Evolutionary conservation across 2,797 vertebrate species (phyloP).

Genomic region (Myotis findleyi): DNA sequence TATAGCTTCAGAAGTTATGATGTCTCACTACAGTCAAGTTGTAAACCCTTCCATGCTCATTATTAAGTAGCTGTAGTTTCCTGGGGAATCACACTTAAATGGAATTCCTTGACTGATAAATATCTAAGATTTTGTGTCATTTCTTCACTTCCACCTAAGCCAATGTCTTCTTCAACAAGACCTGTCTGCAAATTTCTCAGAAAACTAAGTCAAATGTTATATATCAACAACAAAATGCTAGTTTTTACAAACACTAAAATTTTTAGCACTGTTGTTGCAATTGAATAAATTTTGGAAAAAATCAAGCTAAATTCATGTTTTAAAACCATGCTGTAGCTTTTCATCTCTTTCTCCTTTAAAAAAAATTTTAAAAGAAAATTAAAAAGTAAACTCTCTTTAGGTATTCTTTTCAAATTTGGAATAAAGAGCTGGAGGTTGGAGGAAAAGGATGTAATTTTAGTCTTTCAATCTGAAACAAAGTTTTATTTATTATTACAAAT

Average conservation of each 20-base stretch:
- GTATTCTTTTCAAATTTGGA: constrained; percentile 3
- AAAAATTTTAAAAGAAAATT: neutral
- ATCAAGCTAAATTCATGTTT: neutral
- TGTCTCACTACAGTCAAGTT: neutral
- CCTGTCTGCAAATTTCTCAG: neutral
- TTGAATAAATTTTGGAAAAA: neutral
- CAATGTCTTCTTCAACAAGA: neutral
- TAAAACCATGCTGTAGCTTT: neutral
- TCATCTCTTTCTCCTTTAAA: neutral
- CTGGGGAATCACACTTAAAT: neutral
- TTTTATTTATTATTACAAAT: constrained; percentile 1
- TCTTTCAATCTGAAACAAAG: neutral
- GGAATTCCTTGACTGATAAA: neutral
- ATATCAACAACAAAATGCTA: neutral
- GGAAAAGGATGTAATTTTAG: neutral
- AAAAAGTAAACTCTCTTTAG: neutral
- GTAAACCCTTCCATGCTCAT: neutral
- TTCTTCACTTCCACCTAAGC: neutral
- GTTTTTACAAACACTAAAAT: neutral
- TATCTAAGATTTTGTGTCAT: neutral
- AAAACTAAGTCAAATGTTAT: neutral
- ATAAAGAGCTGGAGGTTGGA: neutral
- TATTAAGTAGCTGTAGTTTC: neutral
- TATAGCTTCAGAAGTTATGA: constrained; percentile 12
- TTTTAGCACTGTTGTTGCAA: neutral